Conservation (phyloP, 2,797 vertebrate genomes). For the Sarcophilus harrisii region DNA sequence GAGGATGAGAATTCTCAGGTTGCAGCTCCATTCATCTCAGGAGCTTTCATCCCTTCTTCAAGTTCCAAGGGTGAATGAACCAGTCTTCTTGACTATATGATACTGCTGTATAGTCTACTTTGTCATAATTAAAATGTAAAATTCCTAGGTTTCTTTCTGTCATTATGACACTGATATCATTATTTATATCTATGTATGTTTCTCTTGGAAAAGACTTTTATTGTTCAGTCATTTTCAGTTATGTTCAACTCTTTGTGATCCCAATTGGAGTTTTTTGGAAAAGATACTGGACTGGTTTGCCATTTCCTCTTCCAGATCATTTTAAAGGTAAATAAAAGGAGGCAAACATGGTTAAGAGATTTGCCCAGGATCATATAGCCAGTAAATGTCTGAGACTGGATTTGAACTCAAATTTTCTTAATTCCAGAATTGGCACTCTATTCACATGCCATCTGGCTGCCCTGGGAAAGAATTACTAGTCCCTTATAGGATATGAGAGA, state of each 20-base stretch:
- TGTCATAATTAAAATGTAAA: not conserved
- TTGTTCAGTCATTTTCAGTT: not conserved
- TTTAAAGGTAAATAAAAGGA: not conserved
- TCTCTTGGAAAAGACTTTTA: not conserved
- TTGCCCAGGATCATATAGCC: not conserved
- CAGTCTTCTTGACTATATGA: not conserved
- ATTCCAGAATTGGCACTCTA: not conserved
- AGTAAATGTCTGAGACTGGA: not conserved
- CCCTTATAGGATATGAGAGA: not conserved
- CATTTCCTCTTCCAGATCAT: not conserved
- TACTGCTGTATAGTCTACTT: not conserved
- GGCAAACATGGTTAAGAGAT: not conserved
- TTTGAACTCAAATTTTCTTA: not conserved
- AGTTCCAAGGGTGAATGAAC: not conserved
- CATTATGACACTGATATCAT: not conserved
- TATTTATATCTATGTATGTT: not conserved
- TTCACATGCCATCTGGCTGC: not conserved
- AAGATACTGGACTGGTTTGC: not conserved
- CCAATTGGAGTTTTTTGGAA: not conserved
- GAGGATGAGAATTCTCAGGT: not conserved
- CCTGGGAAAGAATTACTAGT: not conserved
- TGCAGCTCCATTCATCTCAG: not conserved
- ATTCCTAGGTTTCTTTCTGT: conserved; percentile 14
- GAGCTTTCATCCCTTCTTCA: not conserved
- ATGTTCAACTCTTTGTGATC: not conserved